Evolutionary conservation across 2,888 invertebrate genomes (phyloP).

Genomic region (Prosapia bicincta): DNA sequence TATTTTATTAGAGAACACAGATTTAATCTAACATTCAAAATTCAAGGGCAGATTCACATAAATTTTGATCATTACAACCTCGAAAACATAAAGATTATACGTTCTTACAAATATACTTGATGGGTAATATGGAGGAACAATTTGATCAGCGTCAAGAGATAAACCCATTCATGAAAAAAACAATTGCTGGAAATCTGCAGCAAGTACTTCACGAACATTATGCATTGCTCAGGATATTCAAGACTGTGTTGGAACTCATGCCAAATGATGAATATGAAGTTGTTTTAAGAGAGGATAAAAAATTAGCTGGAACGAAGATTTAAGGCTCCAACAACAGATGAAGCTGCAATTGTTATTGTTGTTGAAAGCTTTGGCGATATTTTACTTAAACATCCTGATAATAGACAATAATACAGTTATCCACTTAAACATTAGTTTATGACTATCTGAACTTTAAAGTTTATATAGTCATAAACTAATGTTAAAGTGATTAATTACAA

Average conservation of each 20-base stretch:
- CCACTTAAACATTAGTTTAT: no score
- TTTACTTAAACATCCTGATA: no score
- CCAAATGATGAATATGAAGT: conserved; percentile 42
- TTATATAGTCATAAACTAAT: no score
- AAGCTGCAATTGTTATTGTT: conserved; percentile 44
- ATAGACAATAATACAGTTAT: no score
- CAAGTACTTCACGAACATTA: conserved; percentile 39
- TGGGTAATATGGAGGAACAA: conserved; percentile 10
- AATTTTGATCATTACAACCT: conserved; percentile 4
- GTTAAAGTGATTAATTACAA: no score
- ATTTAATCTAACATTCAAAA: no score
- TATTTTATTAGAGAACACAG: no score
- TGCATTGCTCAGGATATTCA: conserved; percentile 40
- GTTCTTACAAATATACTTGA: conserved; percentile 12
- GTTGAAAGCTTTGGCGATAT: no score
- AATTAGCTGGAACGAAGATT: conserved; percentile 41
- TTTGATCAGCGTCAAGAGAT: conserved; percentile 3
- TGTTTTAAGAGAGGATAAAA: conserved; percentile 43
- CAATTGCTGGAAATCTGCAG: conserved; percentile 39
- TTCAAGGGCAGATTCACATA: neutral
- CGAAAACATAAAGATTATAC: neutral
- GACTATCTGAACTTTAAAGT: no score
- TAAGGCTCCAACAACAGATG: conserved; percentile 44
- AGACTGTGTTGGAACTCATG: conserved; percentile 41
- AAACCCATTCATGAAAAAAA: conserved; percentile 33